Conservation (phyloP, 2,888 invertebrate genomes). For the Drosophila demipolita region DNA sequence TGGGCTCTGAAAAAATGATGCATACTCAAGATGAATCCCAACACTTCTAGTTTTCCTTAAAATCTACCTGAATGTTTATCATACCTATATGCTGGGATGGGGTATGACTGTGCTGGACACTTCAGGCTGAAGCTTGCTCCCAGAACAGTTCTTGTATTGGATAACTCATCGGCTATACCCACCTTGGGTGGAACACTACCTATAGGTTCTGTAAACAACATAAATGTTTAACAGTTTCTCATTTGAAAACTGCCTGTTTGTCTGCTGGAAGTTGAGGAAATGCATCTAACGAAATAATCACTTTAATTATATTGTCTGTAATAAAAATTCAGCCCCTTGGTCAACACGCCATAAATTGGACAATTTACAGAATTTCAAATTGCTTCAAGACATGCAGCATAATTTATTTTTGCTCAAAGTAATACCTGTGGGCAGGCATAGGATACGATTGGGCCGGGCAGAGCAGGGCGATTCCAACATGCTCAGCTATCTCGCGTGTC, state of each 20-base stretch:
- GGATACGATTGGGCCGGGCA: slow-evolving; percentile 92
- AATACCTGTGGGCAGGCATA: slow-evolving; percentile 89
- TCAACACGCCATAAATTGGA: slow-evolving; percentile 40
- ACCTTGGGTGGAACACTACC: slow-evolving; percentile 88
- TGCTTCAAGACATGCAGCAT: slow-evolving; percentile 37
- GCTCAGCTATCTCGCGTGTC: slow-evolving; percentile 86
- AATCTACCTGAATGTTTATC: slow-evolving; percentile 48
- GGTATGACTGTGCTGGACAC: slow-evolving; percentile 91
- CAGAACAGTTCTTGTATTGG: slow-evolving; percentile 70
- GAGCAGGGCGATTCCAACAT: slow-evolving; percentile 87
- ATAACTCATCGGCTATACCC: slow-evolving; percentile 85
- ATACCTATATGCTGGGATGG: slow-evolving; percentile 91
- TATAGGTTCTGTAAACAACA: slow-evolving; percentile 85
- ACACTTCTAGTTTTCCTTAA: neutral
- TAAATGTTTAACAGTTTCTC: slow-evolving; percentile 6
- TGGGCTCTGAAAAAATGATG: slow-evolving; percentile 84
- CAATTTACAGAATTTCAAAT: slow-evolving; percentile 49
- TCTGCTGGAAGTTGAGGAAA: slow-evolving; percentile 23
- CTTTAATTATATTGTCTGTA: slow-evolving; percentile 42
- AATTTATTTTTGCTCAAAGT: slow-evolving; percentile 1
- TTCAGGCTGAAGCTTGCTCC: slow-evolving; percentile 87
- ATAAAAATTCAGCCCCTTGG: slow-evolving; percentile 12
- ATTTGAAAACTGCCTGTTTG: slow-evolving; percentile 57
- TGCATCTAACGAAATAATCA: slow-evolving; percentile 49
- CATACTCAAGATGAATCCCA: neutral